Evolutionary conservation across 2,888 invertebrate genomes (phyloP).

Genomic region (Drosophila suboccidentalis): DNA sequence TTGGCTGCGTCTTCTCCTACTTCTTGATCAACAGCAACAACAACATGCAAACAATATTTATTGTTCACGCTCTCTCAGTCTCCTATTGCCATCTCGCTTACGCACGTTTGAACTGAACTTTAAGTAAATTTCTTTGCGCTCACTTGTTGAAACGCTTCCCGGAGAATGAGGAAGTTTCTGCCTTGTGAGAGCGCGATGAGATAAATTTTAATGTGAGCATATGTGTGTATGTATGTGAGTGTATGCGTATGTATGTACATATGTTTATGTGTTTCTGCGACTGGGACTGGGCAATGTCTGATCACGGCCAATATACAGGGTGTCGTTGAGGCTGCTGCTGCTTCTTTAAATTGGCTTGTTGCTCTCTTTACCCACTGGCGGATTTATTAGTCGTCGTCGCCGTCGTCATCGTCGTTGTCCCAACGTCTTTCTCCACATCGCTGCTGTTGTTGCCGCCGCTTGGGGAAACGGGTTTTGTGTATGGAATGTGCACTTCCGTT

Average conservation of each 20-base stretch:
- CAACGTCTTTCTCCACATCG: constrained; percentile 64
- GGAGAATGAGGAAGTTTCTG: constrained; percentile 79
- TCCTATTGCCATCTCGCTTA: constrained; percentile 47
- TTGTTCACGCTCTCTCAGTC: constrained; percentile 49
- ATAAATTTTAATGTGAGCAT: constrained; percentile 63
- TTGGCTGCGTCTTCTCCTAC: constrained; percentile 42
- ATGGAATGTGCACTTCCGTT: constrained; percentile 82
- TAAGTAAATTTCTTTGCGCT: constrained; percentile 67
- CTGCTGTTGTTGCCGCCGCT: constrained; percentile 19
- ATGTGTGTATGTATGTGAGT: constrained; percentile 7
- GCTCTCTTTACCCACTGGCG: constrained; percentile 83
- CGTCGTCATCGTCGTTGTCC: constrained; percentile 41
- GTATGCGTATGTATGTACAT: constrained; percentile 17
- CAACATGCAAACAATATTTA: constrained; percentile 50
- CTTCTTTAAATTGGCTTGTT: constrained; percentile 66
- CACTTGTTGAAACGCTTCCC: constrained; percentile 79
- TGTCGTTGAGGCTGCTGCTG: constrained; percentile 44
- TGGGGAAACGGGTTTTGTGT: constrained; percentile 74
- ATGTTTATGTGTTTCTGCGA: constrained; percentile 24
- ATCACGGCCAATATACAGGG: constrained; percentile 59
- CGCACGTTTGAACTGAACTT: constrained; percentile 36
- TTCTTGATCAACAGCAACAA: constrained; percentile 54
- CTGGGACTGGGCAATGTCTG: constrained; percentile 58
- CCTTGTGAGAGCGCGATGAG: constrained; percentile 58
- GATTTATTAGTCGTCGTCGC: constrained; percentile 77